Evolutionary conservation across 2,888 invertebrate species (phyloP).

Genomic region (Mechanitis mazaeus): DNA sequence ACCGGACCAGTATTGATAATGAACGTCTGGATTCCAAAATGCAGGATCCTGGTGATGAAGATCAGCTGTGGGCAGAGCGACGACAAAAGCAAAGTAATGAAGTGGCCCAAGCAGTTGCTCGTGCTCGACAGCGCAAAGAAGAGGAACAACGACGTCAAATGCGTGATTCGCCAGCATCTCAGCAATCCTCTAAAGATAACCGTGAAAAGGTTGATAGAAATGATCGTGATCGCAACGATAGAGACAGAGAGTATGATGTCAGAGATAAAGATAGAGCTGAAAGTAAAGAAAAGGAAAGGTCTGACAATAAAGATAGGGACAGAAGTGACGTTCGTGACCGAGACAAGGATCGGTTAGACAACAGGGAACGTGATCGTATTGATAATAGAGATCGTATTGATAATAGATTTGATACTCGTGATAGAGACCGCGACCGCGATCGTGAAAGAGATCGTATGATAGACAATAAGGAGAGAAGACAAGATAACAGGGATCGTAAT

Average conservation of each 20-base stretch:
- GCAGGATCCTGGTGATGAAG: constrained; percentile 63
- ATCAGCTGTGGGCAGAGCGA: constrained; percentile 82
- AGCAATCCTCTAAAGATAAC: constrained; percentile 42
- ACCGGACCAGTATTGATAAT: constrained; percentile 51
- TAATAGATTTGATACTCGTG: constrained; percentile 39
- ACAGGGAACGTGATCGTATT: constrained; percentile 39
- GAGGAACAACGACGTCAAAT: constrained; percentile 88
- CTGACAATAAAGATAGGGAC: constrained; percentile 40
- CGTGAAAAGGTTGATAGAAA: constrained; percentile 43
- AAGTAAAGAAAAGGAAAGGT: constrained; percentile 51
- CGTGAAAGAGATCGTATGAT: constrained; percentile 37
- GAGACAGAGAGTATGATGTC: constrained; percentile 47
- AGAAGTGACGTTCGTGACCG: constrained; percentile 37
- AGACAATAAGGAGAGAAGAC: constrained; percentile 39
- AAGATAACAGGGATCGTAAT: constrained; percentile 39
- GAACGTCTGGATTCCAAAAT: constrained; percentile 60
- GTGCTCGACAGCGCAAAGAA: constrained; percentile 90
- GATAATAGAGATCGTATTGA: constrained; percentile 36
- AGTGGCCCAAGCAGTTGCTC: constrained; percentile 86
- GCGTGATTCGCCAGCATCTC: constrained; percentile 53
- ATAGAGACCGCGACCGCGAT: constrained; percentile 44
- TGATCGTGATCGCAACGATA: constrained; percentile 39
- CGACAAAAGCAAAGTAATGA: constrained; percentile 82
- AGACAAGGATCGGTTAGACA: constrained; percentile 45
- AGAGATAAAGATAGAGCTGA: constrained; percentile 46